phyloP scores from a whole-genome alignment of 2,888 invertebrate genomes.

The Leucoptera coffeella region DNA sequence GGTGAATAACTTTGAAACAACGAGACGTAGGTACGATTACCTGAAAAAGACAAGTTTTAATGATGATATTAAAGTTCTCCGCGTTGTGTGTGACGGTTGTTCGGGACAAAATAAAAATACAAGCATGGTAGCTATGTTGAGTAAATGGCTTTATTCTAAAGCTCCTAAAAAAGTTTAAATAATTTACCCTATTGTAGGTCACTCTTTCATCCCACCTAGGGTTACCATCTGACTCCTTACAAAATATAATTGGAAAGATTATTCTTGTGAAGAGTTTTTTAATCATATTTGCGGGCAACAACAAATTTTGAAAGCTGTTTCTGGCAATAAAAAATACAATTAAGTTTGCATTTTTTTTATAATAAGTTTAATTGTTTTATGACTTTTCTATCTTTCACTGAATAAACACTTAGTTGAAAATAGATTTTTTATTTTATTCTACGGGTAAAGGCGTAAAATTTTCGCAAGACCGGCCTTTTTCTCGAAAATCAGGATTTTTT shows the following conservation, averaged over 20 bases:
- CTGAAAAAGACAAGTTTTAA: no score
- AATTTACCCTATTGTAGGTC: slow-evolving; percentile 1
- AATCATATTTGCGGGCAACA: neutral
- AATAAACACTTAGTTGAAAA: neutral
- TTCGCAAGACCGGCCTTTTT: neutral
- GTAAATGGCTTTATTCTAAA: slow-evolving; percentile 5
- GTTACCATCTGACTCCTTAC: no score
- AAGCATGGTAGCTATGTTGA: slow-evolving; percentile 3
- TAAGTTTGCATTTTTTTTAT: neutral
- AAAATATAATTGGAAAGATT: neutral
- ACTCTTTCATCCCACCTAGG: neutral
- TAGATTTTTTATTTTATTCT: neutral
- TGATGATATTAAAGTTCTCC: slow-evolving; percentile 1
- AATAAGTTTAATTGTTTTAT: neutral
- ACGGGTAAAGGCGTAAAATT: neutral
- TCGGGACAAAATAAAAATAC: slow-evolving; percentile 5
- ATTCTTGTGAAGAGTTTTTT: neutral
- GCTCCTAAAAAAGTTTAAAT: slow-evolving; percentile 3
- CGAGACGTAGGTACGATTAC: no score
- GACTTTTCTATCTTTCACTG: neutral
- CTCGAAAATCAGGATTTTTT: neutral
- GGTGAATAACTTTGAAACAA: no score
- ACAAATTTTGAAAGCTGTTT: neutral
- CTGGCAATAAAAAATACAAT: neutral
- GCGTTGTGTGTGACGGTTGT: slow-evolving; percentile 4